A percentile compares a stretch with the other conserved stretches of the same genome.
Evolutionary conservation across 2,113 vertebrate genomes (phyloP).

Genomic region (Pandion haliaetus): DNA sequence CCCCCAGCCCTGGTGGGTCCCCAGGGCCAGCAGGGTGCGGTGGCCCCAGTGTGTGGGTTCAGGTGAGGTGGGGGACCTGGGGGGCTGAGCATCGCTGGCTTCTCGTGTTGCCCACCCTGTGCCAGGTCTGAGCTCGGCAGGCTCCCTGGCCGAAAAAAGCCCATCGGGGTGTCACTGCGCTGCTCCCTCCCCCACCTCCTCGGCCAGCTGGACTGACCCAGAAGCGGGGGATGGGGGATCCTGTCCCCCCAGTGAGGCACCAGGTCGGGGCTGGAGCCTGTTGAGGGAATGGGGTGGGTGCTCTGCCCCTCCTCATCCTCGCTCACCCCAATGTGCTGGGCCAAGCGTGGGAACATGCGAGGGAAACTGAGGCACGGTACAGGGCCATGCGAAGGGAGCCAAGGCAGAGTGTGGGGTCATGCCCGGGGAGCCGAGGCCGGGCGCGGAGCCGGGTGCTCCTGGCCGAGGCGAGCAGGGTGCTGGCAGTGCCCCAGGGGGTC

Average conservation of each 20-base stretch:
- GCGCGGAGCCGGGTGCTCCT: not conserved
- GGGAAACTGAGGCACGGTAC: not conserved
- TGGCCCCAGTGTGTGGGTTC: not conserved
- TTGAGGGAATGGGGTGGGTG: not conserved
- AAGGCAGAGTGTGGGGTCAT: fast-evolving
- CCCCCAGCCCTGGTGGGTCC: too few relatives aligned
- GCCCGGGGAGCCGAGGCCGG: not conserved
- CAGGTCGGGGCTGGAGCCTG: not conserved
- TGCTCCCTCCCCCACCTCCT: not conserved
- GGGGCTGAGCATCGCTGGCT: not conserved
- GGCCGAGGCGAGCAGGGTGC: not conserved
- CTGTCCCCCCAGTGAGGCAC: not conserved
- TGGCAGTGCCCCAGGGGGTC: not conserved
- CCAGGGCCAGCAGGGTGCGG: not conserved
- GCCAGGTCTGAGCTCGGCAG: not conserved
- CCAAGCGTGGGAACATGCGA: fast-evolving
- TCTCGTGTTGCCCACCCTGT: not conserved
- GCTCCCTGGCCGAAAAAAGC: fast-evolving
- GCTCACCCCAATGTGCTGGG: fast-evolving
- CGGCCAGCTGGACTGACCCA: fast-evolving
- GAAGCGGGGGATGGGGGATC: not conserved
- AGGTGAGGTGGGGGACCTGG: fast-evolving
- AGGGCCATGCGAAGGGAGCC: fast-evolving
- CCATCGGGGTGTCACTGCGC: fast-evolving
- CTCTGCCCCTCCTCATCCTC: not conserved